Evolutionary conservation across 2,797 vertebrate genomes (phyloP), one percentile per base, ranked within the genome.

Genomic region (Diplodus puntazzo): DNA sequence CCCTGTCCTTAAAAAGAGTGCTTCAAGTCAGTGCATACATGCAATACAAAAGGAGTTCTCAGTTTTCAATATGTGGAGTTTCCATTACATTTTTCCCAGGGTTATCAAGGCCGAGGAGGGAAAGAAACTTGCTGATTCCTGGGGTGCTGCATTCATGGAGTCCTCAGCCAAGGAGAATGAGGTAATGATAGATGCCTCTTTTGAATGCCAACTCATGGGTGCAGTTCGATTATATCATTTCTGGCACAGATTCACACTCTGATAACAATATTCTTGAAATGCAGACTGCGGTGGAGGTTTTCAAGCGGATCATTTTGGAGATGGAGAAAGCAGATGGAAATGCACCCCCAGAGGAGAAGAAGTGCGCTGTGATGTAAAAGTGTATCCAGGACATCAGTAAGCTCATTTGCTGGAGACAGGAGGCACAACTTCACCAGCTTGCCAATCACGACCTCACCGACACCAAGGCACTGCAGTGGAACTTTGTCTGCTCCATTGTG

Each of bases 111-210:
- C 85, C 4, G 95, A 96, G 46, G 96, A 98, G 83, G 96, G 97
- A 21, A 97, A 97, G 91, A 97, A 96, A 88, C 92, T 97, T 76
- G 96, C 92, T 0, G 96, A 97, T 80, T 96, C 95, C 3, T 97
- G 96, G 95, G 96, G 96, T 4, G 95, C 95, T 2, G 92, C 95
- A 1, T 98, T 98, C 84, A 96, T 97, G 73, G 94, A 98, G 87
- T 97, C 96, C 5, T 98, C 96, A 20, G 97, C 97, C 86, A 96
- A 96, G 88, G 96, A 98, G 88, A 97, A 95, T 69, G 96, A 97
- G 95, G 97, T 97, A 93, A 80, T 18, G 21, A 59, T 18, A 0
- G 23, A 60, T 18, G 23, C 43, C 1, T 66, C 4, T 63, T 39
- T 53, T 79, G 18, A 46, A 53, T 9, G 45, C 18, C 4, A 39